Evolutionary conservation across 2,888 invertebrate species (phyloP).

Genomic region (Pseudococcus viburni): DNA sequence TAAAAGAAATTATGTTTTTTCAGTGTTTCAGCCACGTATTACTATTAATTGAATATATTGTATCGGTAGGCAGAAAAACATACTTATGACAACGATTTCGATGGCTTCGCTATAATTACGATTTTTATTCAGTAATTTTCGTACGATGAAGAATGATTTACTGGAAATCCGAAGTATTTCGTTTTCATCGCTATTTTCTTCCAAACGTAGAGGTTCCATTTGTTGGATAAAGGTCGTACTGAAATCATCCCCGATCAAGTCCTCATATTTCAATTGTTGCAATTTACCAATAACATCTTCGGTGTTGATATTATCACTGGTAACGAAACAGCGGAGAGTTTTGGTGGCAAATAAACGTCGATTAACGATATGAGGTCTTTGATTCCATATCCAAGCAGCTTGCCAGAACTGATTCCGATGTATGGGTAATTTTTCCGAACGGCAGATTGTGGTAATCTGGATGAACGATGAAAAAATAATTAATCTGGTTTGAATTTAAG

Average conservation of each 20-base stretch:
- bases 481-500: background rate
- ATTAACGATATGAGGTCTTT: slow-evolving; percentile 81
- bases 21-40: no score
- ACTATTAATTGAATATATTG: no score
- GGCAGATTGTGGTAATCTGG: background rate
- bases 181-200: background rate
- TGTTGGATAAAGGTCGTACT: background rate
- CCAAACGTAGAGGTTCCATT: background rate
- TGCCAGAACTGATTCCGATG: slow-evolving; percentile 76
- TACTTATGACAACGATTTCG: slow-evolving; percentile 49
- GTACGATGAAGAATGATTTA: slow-evolving; percentile 9
- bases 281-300: background rate
- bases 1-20: background rate
- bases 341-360: slow-evolving; percentile 77
- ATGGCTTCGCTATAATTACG: slow-evolving; percentile 21
- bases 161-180: background rate
- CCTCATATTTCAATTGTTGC: background rate
- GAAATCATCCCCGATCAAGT: background rate
- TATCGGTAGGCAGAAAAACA: background rate
- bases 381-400: slow-evolving; percentile 77
- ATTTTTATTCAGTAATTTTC: slow-evolving; percentile 31
- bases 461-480: background rate
- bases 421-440: slow-evolving; percentile 37
- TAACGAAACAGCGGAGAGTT: background rate
- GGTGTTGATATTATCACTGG: background rate